Base-by-base conservation (phyloP, 2,888 invertebrate genomes). In the Metopia argyrocephala region DNA sequence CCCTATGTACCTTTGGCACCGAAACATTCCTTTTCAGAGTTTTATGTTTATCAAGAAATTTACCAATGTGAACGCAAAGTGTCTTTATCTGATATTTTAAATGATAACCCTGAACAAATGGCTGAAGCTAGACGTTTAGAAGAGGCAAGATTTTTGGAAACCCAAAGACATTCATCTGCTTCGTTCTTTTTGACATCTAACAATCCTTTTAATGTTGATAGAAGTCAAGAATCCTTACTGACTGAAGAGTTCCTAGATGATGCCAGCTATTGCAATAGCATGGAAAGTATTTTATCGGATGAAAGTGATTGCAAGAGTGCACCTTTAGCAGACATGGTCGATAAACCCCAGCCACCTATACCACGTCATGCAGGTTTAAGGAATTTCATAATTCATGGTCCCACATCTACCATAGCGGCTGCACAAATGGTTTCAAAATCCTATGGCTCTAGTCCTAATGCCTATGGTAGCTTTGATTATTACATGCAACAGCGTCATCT, bases 221-320 rank as follows among this genome's bases (percentile, higher is more conserved):
- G 93, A 83, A 95, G 95, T 80, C 95, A 95, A 86, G 96, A 96
- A 85, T 95, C 95, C 23, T 92, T 96, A 45, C 87, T 96, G 5
- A 95, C 95, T 0, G 95, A 95, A 82, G 95, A 95, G 83, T 93
- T 93, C 84, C 81, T 84, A 48, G 86, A 85, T 20, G 90, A 93
- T 62, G 94, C 93, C 50, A 91, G 93, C 78, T 94, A 94, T 86
- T 95, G 94, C 86, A 94, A 95, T 85, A 96, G 95, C 74, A 92
- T 96, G 85, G 96, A 96, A 87, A 95, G 95, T 85, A 93, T 96
- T 5, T 88, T 96, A 0, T 95, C 95, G 0, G 96, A 96, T 87
- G 96, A 95, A 83, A 95, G 95, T 0, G 94, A 94, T 84, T 95
- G 95, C 5, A 95, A 94, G 89, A 95, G 95, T 70, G 95, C 95